Conservation (phyloP, 2,113 vertebrate species). For the Gambusia holbrooki region DNA sequence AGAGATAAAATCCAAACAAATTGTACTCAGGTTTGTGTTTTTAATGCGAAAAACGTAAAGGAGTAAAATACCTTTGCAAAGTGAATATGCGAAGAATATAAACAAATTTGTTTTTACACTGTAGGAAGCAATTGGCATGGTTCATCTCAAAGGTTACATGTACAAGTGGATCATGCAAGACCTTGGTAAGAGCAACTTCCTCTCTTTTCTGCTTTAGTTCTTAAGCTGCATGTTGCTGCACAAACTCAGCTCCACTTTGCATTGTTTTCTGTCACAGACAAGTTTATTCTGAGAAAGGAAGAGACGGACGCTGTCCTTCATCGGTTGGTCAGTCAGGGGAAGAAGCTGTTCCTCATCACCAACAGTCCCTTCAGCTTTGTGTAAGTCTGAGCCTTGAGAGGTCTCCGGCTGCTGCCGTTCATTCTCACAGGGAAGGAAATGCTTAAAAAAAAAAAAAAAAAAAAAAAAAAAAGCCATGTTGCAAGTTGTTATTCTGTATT, state of each 20-base stretch:
- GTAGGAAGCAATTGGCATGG: constrained; percentile 86
- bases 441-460: no score
- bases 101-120: constrained; percentile 17
- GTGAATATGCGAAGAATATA: neutral
- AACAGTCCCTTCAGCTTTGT: constrained; percentile 90
- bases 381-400: constrained; percentile 70
- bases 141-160: constrained; percentile 88
- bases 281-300: constrained; percentile 84
- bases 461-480: neutral
- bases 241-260: neutral
- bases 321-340: constrained; percentile 77
- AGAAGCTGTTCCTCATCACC: constrained; percentile 89
- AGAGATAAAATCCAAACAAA: neutral
- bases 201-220: neutral
- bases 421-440: neutral
- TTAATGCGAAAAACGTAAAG: no score
- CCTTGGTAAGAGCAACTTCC: constrained; percentile 74
- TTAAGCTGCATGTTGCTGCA: neutral
- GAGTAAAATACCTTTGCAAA: no score
- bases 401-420: neutral
- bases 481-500: neutral
- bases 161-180: constrained; percentile 89
- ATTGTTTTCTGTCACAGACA: constrained; percentile 68
- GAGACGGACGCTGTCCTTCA: constrained; percentile 85
- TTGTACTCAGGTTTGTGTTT: neutral